Conservation (phyloP, 1,140 invertebrate species). For the Lineus longissimus region DNA sequence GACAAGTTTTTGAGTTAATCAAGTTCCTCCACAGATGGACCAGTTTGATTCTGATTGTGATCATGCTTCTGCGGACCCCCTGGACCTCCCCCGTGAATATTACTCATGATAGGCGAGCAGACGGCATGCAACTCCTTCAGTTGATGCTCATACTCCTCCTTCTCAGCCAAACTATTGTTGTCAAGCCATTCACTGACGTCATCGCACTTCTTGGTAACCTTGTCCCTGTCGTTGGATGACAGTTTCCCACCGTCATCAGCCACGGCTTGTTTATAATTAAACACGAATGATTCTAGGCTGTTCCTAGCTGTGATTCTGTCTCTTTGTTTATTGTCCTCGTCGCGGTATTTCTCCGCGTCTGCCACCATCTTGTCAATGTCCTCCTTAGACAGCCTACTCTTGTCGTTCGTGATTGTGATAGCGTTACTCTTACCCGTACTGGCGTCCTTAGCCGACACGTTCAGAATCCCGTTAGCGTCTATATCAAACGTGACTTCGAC, state of each 20-base stretch:
- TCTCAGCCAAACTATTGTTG: conserved; percentile 67
- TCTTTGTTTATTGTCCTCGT: conserved; percentile 82
- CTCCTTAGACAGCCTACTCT: conserved; percentile 79
- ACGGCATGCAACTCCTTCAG: conserved; percentile 45
- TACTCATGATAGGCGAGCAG: conserved; percentile 54
- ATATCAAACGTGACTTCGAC: too few relatives aligned
- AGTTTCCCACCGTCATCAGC: conserved; percentile 65
- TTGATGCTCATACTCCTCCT: conserved; percentile 48
- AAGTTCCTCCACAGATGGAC: conserved; percentile 89
- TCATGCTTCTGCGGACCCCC: conserved; percentile 13
- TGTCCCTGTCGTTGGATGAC: conserved; percentile 75
- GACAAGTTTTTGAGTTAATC: too few relatives aligned
- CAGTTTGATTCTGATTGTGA: conserved; percentile 55
- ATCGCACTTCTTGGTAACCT: conserved; percentile 82
- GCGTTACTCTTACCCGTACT: conserved; percentile 77
- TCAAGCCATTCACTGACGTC: conserved; percentile 93
- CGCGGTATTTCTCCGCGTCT: conserved; percentile 89
- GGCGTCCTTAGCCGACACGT: conserved; percentile 56
- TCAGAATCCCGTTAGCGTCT: too few relatives aligned
- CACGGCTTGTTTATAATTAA: conserved; percentile 85
- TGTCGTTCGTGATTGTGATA: conserved; percentile 96
- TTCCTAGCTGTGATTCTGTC: conserved; percentile 79
- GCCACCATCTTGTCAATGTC: conserved; percentile 96
- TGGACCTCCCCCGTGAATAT: conserved; percentile 46
- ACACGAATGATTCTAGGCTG: conserved; percentile 80